A percentile compares a stretch with the other conserved stretches of the same genome.
Conservation (phyloP, 2,797 vertebrate genomes). For the Esox masquinongy region DNA sequence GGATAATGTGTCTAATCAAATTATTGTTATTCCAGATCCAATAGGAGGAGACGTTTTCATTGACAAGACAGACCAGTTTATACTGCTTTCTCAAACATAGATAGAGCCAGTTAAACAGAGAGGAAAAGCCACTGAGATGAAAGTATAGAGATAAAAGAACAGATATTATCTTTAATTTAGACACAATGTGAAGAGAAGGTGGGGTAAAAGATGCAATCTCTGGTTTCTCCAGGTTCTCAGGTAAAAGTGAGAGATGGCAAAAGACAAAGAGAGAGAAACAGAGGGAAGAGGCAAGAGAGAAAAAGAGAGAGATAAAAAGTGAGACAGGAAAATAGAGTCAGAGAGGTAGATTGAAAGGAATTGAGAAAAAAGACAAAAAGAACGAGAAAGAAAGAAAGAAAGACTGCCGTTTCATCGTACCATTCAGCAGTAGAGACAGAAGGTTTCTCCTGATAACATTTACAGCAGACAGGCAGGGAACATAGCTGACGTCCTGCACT, state of each 20-base stretch:
- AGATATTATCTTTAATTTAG: conserved; percentile 2
- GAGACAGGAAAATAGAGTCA: background rate
- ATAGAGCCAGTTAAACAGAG: background rate
- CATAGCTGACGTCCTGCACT: background rate
- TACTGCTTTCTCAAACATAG: conserved; percentile 23
- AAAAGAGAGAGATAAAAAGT: background rate
- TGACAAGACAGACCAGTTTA: conserved; percentile 19
- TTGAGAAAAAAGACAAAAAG: too few relatives aligned
- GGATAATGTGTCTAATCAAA: conserved; percentile 58
- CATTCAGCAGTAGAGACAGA: background rate
- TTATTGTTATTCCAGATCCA: conserved; percentile 47
- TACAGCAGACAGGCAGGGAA: background rate
- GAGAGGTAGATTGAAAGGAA: background rate
- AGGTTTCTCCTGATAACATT: background rate
- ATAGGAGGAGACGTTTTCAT: conserved; percentile 31
- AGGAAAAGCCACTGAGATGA: conserved; percentile 14
- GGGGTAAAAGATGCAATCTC: background rate
- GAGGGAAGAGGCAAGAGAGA: background rate
- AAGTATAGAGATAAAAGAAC: background rate
- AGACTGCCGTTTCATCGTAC: background rate
- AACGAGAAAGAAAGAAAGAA: background rate
- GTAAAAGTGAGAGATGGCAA: background rate
- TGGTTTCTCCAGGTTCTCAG: too few relatives aligned
- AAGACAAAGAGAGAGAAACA: conserved; percentile 26
- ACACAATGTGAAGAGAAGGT: background rate